phyloP scores from a whole-genome alignment of 1,140 invertebrate genomes.

The Oncopeltus fasciatus region DNA sequence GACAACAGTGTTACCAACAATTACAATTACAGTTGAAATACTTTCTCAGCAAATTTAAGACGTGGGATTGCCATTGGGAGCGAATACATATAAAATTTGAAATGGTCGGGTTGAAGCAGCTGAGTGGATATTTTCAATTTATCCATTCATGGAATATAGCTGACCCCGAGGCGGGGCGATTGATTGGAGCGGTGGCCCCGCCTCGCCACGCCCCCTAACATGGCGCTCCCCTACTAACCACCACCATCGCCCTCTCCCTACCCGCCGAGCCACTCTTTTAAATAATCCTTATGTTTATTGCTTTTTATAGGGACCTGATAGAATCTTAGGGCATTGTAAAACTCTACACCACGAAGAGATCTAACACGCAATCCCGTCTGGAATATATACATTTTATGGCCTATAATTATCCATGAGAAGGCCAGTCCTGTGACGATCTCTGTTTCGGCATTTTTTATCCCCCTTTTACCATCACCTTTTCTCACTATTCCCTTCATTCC shows the following conservation, averaged over 20 bases:
- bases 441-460: background rate
- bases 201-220: background rate
- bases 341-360: background rate
- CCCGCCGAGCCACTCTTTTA: background rate
- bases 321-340: background rate
- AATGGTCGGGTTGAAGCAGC: no score
- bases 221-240: background rate
- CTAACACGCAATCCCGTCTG: constrained; percentile 3
- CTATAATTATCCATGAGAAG: background rate
- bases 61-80: no score
- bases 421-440: background rate
- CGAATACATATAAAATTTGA: no score
- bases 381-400: constrained; percentile 4
- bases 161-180: no score
- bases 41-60: no score
- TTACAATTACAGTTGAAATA: no score
- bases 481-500: background rate
- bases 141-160: no score
- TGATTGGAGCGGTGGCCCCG: no score
- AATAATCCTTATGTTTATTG: constrained; percentile 4
- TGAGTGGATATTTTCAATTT: no score
- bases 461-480: background rate
- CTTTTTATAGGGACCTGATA: background rate
- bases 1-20: no score
- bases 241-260: background rate